Evolutionary conservation across 2,888 invertebrate species (phyloP).

Genomic region (Cosmia trapezina): DNA sequence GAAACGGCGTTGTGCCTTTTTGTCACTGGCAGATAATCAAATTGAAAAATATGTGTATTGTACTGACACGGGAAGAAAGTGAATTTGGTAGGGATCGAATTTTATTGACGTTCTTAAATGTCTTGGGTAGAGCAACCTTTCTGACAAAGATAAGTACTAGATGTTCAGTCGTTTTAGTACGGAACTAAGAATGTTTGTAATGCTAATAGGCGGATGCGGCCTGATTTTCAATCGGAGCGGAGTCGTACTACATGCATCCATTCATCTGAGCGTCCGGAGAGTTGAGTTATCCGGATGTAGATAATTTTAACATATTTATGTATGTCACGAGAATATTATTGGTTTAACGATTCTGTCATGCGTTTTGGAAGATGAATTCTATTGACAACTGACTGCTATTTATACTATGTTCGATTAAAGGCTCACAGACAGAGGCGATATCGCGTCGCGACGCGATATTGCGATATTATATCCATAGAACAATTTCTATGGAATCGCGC

Average conservation of each 20-base stretch:
- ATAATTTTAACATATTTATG: constrained; percentile 78
- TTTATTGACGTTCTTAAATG: constrained; percentile 13
- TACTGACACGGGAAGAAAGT: constrained; percentile 29
- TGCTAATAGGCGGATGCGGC: constrained; percentile 84
- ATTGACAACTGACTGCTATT: constrained; percentile 23
- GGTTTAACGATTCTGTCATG: constrained; percentile 67
- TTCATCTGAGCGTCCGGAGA: constrained; percentile 76
- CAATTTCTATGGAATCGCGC: too few species aligned
- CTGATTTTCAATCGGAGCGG: constrained; percentile 83
- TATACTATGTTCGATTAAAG: constrained; percentile 18
- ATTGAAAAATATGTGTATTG: constrained; percentile 26
- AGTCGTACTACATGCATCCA: constrained; percentile 72
- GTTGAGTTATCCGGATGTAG: constrained; percentile 79
- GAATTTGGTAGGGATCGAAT: constrained; percentile 20
- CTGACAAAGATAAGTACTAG: constrained; percentile 19
- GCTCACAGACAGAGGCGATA: too few species aligned
- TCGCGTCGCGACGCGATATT: too few species aligned
- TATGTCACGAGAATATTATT: constrained; percentile 70
- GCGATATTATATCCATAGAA: too few species aligned
- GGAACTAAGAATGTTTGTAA: constrained; percentile 80
- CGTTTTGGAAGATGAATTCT: constrained; percentile 55
- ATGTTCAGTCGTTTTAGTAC: constrained; percentile 64
- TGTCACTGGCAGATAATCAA: constrained; percentile 61
- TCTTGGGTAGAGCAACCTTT: background rate
- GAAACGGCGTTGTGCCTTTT: constrained; percentile 57